phyloP scores from a whole-genome alignment of 2,797 vertebrate species.

The Rhodeus uyekii region DNA sequence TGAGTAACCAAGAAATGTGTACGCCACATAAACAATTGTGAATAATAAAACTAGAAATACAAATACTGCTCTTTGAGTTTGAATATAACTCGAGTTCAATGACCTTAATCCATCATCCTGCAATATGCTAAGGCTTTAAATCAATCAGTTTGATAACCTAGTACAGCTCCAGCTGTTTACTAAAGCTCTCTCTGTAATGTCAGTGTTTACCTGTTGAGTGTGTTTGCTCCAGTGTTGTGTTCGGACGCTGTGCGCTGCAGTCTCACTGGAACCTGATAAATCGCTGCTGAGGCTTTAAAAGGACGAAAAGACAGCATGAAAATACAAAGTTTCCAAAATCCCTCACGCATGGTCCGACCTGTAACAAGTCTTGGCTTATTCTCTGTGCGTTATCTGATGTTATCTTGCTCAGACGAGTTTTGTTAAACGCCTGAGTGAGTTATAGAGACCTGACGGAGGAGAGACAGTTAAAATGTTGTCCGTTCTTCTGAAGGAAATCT shows the following conservation, averaged over 20 bases:
- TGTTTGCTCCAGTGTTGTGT: constrained; percentile 58
- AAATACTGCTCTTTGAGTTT: no score
- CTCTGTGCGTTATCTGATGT: constrained; percentile 7
- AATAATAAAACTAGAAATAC: background rate
- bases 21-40: background rate
- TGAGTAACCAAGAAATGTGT: background rate
- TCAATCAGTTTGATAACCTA: background rate
- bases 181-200: background rate
- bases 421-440: background rate
- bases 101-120: background rate
- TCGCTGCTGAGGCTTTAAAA: constrained; percentile 59
- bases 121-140: background rate
- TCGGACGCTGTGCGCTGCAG: constrained; percentile 71
- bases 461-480: background rate
- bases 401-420: background rate
- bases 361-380: background rate
- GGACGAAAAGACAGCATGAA: constrained; percentile 7
- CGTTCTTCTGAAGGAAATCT: constrained; percentile 2
- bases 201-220: constrained; percentile 70
- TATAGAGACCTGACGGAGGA: background rate
- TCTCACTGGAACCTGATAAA: constrained; percentile 73
- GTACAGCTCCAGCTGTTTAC: background rate
- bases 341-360: constrained; percentile 29
- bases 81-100: background rate
- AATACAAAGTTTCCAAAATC: constrained; percentile 18